Conservation (phyloP, 2,797 vertebrate genomes). For the Lepilemur septentrionalis region DNA sequence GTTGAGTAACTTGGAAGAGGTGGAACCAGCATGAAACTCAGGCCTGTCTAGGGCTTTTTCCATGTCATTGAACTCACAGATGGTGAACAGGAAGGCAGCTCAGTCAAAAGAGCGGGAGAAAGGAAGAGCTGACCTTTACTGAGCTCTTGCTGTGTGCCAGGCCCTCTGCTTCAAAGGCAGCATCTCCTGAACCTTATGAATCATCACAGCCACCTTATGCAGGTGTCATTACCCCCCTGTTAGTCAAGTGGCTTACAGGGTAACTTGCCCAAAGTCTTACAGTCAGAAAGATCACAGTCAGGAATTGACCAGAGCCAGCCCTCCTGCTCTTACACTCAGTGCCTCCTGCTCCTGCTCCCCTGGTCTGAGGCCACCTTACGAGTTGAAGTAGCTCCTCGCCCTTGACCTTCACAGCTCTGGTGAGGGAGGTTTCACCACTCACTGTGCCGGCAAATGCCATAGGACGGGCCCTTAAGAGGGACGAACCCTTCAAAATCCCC, state of each 20-base stretch:
- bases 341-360: neutral
- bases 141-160: neutral
- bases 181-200: neutral
- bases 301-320: neutral
- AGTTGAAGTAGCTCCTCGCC: neutral
- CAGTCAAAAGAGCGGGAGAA: neutral
- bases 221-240: neutral
- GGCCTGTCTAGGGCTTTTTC: neutral
- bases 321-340: neutral
- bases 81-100: neutral
- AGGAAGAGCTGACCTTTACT: neutral
- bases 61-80: too few species aligned
- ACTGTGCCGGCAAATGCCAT: neutral
- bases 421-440: neutral
- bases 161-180: neutral
- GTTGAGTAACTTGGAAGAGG: neutral
- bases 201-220: neutral
- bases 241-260: neutral
- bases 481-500: neutral
- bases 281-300: neutral
- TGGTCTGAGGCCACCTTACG: too few species aligned
- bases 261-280: neutral
- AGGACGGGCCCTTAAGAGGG: neutral
- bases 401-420: neutral
- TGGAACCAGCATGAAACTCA: neutral